These are phyloP conservation scores for Catharus fuscescens DNA, from an alignment of 2,113 vertebrate genomes.

Conservation along the genomic window DNA sequence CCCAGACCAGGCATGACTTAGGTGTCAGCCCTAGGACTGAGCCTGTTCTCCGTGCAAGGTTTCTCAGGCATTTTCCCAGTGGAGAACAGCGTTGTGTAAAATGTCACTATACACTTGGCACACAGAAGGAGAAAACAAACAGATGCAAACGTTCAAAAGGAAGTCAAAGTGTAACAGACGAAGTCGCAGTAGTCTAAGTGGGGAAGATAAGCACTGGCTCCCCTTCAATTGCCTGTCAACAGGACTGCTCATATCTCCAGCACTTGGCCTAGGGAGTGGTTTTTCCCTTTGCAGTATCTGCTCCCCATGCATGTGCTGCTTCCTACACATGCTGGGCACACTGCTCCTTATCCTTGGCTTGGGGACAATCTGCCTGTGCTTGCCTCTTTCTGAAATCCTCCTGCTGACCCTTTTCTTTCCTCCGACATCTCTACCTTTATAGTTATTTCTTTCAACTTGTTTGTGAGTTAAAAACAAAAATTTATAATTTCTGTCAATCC, in stretches of 20 bases:
- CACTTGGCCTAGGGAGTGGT: accelerated
- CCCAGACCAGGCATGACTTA: no score
- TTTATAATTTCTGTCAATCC: not conserved
- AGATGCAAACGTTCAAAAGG: not conserved
- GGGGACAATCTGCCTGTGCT: not conserved
- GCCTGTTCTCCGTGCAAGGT: not conserved
- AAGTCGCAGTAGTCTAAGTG: not conserved
- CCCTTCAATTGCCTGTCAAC: slow-evolving; percentile 18
- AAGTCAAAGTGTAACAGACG: not conserved
- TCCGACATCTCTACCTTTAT: not conserved
- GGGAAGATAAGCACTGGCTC: slow-evolving; percentile 19
- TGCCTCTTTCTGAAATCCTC: not conserved
- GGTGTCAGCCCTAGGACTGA: not conserved
- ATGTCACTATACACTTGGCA: not conserved
- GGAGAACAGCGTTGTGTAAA: not conserved
- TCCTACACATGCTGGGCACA: not conserved
- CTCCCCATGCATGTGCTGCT: not conserved
- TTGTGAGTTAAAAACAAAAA: not conserved
- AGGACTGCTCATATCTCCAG: not conserved
- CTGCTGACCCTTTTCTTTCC: not conserved
- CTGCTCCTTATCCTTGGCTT: not conserved
- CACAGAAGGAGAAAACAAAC: not conserved
- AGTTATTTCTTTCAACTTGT: not conserved
- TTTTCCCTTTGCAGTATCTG: not conserved
- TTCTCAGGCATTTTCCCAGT: not conserved